Percentiles rank a stretch among this genome's conserved stretches.
These are phyloP conservation scores for Anguilla megastoma DNA, from an alignment of 2,797 vertebrate genomes.

Conservation along the genomic window DNA sequence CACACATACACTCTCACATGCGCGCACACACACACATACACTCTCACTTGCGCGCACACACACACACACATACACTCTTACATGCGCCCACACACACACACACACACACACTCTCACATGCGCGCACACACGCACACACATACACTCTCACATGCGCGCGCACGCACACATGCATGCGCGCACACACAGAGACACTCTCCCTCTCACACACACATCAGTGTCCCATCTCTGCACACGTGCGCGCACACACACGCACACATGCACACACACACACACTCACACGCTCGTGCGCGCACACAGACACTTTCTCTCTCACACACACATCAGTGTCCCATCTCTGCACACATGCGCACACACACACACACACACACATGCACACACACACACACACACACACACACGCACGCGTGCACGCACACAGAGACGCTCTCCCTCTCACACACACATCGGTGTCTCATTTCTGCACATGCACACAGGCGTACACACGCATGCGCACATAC, in stretches of 20 bases:
- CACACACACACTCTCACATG: no score
- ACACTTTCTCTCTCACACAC: no score
- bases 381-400: background rate
- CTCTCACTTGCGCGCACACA: conserved; percentile 33
- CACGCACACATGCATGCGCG: background rate
- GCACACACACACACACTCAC: no score
- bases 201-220: no score
- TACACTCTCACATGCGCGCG: no score
- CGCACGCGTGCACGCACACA: background rate
- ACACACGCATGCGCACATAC: background rate
- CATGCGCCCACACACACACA: no score
- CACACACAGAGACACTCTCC: no score
- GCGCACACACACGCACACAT: no score
- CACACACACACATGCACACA: background rate
- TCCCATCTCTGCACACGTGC: no score
- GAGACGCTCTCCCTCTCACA: background rate
- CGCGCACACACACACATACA: background rate
- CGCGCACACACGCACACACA: no score
- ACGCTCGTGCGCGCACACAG: no score
- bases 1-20: conserved; percentile 56
- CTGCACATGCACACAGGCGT: background rate
- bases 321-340: background rate
- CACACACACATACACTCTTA: background rate
- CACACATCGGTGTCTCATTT: background rate
- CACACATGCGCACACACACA: no score